Conservation (phyloP, 1,140 invertebrate species). For the Eupeodes corollae region DNA sequence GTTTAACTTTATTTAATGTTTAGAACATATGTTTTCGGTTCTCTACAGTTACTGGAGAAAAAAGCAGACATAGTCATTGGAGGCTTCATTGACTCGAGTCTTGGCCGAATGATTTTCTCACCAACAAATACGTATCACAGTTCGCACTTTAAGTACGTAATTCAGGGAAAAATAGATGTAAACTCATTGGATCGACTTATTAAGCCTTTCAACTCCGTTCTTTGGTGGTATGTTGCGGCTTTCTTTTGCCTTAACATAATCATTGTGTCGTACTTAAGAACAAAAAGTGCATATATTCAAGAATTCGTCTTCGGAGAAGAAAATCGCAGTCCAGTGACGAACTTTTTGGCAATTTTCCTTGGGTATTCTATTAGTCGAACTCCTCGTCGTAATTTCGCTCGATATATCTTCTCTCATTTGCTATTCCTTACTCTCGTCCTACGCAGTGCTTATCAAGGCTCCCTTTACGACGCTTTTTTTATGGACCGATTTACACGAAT, state of each 20-base stretch:
- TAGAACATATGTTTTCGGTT: no score
- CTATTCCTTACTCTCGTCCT: slow-evolving; percentile 4
- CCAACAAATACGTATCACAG: slow-evolving; percentile 2
- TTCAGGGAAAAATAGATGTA: slow-evolving; percentile 3
- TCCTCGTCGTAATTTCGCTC: slow-evolving; percentile 7
- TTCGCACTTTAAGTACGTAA: slow-evolving; percentile 3
- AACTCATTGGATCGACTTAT: slow-evolving; percentile 3
- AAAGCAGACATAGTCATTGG: slow-evolving; percentile 4
- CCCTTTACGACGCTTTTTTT: slow-evolving; percentile 8
- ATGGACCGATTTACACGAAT: not conserved
- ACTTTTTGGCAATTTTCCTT: slow-evolving; percentile 3
- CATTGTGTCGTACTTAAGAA: not conserved
- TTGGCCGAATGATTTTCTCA: not conserved
- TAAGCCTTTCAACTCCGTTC: not conserved
- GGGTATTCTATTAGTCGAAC: slow-evolving; percentile 7
- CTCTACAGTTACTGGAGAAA: not conserved
- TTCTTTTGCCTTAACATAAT: not conserved
- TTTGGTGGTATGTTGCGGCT: slow-evolving; percentile 2
- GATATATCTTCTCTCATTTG: slow-evolving; percentile 6
- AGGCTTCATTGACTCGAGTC: not conserved
- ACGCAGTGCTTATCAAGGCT: slow-evolving; percentile 10
- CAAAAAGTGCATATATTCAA: not conserved
- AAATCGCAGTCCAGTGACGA: not conserved
- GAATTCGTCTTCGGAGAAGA: slow-evolving; percentile 5
- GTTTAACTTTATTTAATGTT: no score